Evolutionary conservation across 2,113 vertebrate species (phyloP).

Genomic region (Rafetus swinhoei): DNA sequence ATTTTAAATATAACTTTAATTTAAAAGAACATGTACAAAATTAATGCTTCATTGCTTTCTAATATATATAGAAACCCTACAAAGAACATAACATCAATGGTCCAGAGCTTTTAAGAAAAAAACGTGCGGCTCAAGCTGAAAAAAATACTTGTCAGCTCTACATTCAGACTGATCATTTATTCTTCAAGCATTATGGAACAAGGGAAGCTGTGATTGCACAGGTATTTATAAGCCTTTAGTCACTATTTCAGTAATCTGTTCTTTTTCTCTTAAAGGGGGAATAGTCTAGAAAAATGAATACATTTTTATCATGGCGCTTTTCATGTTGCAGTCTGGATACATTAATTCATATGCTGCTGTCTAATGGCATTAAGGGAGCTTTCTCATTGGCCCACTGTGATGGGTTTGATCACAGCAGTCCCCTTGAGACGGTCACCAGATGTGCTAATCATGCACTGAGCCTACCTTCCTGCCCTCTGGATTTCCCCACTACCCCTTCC

Average conservation of each 20-base stretch:
- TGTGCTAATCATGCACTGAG: too few species aligned
- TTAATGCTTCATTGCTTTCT: neutral
- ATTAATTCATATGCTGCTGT: neutral
- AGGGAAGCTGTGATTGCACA: slow-evolving; percentile 96
- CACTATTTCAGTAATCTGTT: neutral
- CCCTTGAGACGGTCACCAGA: too few species aligned
- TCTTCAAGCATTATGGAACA: slow-evolving; percentile 87
- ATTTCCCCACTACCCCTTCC: too few species aligned
- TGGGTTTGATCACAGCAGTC: too few species aligned
- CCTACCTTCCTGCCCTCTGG: too few species aligned
- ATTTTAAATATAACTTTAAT: neutral
- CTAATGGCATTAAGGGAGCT: neutral
- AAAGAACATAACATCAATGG: slow-evolving; percentile 69
- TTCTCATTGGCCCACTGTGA: neutral
- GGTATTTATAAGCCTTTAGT: slow-evolving; percentile 72
- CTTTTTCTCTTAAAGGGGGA: neutral
- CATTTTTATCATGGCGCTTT: neutral
- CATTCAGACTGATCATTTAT: slow-evolving; percentile 97
- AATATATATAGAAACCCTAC: slow-evolving; percentile 55
- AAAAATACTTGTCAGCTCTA: slow-evolving; percentile 96
- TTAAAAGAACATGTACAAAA: neutral
- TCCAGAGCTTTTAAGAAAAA: slow-evolving; percentile 88
- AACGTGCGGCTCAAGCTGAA: slow-evolving; percentile 88
- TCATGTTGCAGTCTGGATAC: neutral
- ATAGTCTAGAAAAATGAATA: neutral